phyloP scores from a whole-genome alignment of 2,113 vertebrate genomes.

The Pterocles orientalis region DNA sequence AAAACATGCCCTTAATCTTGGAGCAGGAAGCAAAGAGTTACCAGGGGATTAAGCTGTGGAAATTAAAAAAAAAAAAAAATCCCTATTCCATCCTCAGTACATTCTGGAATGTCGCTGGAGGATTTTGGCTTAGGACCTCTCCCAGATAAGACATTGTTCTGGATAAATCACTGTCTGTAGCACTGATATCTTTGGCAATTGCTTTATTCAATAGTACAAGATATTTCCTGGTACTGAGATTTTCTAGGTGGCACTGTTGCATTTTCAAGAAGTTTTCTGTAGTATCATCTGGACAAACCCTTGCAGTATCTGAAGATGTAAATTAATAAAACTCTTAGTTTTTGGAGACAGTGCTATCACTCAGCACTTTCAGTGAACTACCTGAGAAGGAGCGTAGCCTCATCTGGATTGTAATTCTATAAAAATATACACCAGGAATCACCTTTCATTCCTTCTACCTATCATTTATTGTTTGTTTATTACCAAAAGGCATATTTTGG shows the following conservation, averaged over 20 bases:
- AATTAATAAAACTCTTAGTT: background rate
- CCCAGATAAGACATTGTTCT: background rate
- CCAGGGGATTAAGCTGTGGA: background rate
- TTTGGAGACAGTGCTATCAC: rapidly evolving
- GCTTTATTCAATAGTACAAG: background rate
- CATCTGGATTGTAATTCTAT: background rate
- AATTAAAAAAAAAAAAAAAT: background rate
- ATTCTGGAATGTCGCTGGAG: background rate
- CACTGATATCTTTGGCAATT: background rate
- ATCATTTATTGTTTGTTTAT: background rate
- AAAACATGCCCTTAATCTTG: slow-evolving; percentile 9
- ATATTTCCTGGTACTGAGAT: background rate
- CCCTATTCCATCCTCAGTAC: background rate
- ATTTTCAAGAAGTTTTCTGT: background rate
- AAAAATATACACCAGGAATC: background rate
- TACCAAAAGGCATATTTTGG: background rate
- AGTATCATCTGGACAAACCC: background rate
- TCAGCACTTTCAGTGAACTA: background rate
- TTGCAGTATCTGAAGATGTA: background rate
- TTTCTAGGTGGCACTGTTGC: background rate
- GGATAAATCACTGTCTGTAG: background rate
- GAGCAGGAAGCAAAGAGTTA: background rate
- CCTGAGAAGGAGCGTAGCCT: background rate
- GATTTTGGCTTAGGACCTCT: background rate
- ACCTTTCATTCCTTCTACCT: background rate